phyloP scores from a whole-genome alignment of 2,797 vertebrate genomes.

The Pelodytes ibericus region DNA sequence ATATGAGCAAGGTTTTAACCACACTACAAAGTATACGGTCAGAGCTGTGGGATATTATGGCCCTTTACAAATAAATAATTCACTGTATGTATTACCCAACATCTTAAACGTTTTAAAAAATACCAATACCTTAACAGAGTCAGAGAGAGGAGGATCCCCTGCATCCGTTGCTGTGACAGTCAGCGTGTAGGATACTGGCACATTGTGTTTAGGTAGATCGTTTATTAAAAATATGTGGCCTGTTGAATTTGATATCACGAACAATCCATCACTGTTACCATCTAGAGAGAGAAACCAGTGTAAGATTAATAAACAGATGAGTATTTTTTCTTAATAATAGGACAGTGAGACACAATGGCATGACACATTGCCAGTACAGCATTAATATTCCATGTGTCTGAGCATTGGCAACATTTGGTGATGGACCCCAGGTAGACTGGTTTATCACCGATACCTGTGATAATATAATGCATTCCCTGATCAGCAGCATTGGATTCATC shows the following conservation, averaged over 20 bases:
- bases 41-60: too few relatives aligned
- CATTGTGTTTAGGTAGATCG: conserved; percentile 53
- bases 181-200: conserved; percentile 39
- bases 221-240: conserved; percentile 59
- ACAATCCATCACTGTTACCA: conserved; percentile 62
- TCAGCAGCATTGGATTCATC: conserved; percentile 60
- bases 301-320: neutral
- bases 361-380: too few relatives aligned
- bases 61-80: too few relatives aligned
- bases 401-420: too few relatives aligned
- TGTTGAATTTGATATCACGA: conserved; percentile 58
- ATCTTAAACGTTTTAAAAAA: neutral
- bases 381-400: too few relatives aligned
- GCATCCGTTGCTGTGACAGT: conserved; percentile 50
- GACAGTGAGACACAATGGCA: too few relatives aligned
- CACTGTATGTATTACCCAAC: too few relatives aligned
- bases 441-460: conserved; percentile 58
- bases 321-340: too few relatives aligned
- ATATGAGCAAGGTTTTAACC: too few relatives aligned
- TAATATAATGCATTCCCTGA: conserved; percentile 63
- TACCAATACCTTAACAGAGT: conserved; percentile 61
- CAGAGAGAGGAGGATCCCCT: conserved; percentile 54
- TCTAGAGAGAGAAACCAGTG: conserved; percentile 50
- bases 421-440: too few relatives aligned
- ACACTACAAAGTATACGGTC: too few relatives aligned